Evolutionary conservation across 2,888 invertebrate species (phyloP).

Genomic region (Lymantria monacha): DNA sequence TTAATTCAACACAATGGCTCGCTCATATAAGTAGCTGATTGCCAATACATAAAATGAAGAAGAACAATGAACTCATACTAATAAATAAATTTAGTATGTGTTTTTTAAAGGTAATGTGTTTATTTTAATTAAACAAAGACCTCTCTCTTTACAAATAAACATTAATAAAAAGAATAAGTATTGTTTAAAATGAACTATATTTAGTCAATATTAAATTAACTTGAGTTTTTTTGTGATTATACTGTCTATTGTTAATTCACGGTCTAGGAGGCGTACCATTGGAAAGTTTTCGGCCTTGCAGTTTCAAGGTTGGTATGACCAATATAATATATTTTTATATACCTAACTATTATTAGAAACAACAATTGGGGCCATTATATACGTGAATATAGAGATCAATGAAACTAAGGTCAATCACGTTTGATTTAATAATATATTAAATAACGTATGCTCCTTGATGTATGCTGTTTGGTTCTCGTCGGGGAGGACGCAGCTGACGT

Average conservation of each 20-base stretch:
- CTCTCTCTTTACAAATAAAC: background rate
- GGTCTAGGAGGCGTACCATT: background rate
- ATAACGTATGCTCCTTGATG: too few species aligned
- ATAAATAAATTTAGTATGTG: too few species aligned
- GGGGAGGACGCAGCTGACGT: too few species aligned
- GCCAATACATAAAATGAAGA: too few species aligned
- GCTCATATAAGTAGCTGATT: too few species aligned
- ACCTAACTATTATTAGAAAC: background rate
- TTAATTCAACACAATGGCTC: too few species aligned
- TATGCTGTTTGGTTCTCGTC: too few species aligned
- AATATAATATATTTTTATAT: background rate
- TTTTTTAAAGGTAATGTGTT: background rate
- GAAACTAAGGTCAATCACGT: background rate
- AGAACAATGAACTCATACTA: too few species aligned
- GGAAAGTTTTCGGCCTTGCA: background rate
- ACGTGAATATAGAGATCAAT: background rate
- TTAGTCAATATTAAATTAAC: background rate
- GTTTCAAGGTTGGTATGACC: background rate
- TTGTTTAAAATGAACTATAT: background rate
- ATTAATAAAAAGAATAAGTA: background rate
- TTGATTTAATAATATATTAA: background rate
- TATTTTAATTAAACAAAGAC: background rate
- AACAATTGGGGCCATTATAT: background rate
- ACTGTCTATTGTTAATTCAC: conserved; percentile 2
- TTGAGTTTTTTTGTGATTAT: background rate